A percentile compares a stretch with the other conserved stretches of the same genome.
phyloP scores from a whole-genome alignment of 2,797 vertebrate genomes.

The Helicolenus hilgendorfi region DNA sequence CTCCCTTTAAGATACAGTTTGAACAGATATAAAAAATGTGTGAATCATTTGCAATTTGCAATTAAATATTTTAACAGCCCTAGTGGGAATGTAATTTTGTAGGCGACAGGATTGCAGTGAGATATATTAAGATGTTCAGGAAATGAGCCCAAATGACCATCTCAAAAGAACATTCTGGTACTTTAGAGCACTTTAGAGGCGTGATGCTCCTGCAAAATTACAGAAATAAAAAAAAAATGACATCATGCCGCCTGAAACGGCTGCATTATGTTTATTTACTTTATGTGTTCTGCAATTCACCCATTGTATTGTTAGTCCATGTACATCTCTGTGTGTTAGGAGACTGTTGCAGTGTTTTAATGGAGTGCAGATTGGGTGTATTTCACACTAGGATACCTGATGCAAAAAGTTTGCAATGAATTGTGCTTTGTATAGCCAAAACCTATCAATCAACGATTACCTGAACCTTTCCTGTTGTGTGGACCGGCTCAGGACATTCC shows the following conservation, averaged over 20 bases:
- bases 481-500: not conserved
- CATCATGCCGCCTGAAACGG: not conserved
- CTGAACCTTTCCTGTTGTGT: not conserved
- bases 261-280: not conserved
- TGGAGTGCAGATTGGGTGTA: not conserved
- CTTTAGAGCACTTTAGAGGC: too few species aligned
- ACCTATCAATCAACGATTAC: not conserved
- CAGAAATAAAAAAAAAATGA: not conserved
- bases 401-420: not conserved
- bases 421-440: not conserved
- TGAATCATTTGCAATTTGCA: too few species aligned
- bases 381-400: not conserved
- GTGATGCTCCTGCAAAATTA: not conserved
- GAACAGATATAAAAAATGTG: too few species aligned
- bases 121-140: too few species aligned
- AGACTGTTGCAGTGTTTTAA: not conserved
- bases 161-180: too few species aligned
- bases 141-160: too few species aligned
- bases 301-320: too few species aligned
- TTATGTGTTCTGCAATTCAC: not conserved
- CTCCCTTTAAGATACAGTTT: too few species aligned
- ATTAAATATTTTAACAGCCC: too few species aligned
- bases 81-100: too few species aligned
- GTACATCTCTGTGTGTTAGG: not conserved
- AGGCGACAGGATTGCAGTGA: too few species aligned